Base-by-base conservation (phyloP, 2,797 vertebrate genomes). In the Mus spretus region DNA sequence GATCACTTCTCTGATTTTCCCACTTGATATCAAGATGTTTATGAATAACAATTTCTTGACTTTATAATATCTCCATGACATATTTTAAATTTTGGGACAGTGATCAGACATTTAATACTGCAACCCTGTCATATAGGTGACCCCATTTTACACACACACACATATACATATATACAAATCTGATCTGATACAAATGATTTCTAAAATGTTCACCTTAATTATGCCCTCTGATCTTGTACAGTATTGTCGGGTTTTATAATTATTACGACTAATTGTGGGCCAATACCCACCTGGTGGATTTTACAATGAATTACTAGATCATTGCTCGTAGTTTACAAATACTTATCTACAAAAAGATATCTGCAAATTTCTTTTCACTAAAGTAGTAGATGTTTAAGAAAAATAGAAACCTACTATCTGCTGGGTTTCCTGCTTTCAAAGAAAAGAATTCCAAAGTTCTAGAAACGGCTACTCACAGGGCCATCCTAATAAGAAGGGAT, bases 261-360 rank as follows among this genome's bases (percentile, higher is more conserved):
- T 19, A 57, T 78, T 85, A 81, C 84, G 78, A 90, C 90, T 87
- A 81, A 37, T 34, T 89, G 22, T 40, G 57, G 20, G 6, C 55
- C 59, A 88, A 96, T 26, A 67, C 82, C 37, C 55, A 97, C 13
- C 6, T 86, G 93, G 82, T 12, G 74, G 72, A 90, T 84, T 93
- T 94, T 31, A 57, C 10, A 31, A 20, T 3, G 9, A 15, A 63
- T 65, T 87, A 90, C 40, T 53, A 91, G 37, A 13, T 57, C 13
- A 12, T 75, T 50, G 61, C 17, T 34, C 61, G 74, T 50, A 74
- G 78, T 96, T 86, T 89, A 20, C 67, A 90, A 92, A 78, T 63
- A 44, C 28, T 85, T 1, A 44, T 90, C 57, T 74, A 67, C 40
- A 53, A 82, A 87, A 91, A 1, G 2, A 26, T 40, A 40, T 40